phyloP scores from a whole-genome alignment of 2,113 vertebrate species.

The Ictalurus furcatus region DNA sequence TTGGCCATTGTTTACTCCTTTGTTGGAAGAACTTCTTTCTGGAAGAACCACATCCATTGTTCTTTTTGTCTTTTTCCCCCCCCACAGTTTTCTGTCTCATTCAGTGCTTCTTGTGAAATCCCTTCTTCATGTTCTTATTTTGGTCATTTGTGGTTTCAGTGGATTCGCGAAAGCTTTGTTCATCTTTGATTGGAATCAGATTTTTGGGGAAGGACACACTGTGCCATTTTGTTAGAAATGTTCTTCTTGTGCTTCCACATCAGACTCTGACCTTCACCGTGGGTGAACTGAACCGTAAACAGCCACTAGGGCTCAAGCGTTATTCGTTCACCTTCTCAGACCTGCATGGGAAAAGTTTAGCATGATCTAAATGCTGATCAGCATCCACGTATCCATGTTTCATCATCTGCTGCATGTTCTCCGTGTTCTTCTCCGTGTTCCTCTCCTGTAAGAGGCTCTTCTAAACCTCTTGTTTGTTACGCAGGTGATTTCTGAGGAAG shows the following conservation, averaged over 20 bases:
- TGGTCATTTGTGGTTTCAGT: conserved; percentile 6
- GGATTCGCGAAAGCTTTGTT: background rate
- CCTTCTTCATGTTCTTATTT: conserved; percentile 16
- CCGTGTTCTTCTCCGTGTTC: conserved; percentile 12
- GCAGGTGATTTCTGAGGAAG: conserved; percentile 84
- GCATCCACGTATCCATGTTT: conserved; percentile 3
- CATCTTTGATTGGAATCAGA: background rate
- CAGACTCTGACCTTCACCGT: background rate
- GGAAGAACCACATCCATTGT: background rate
- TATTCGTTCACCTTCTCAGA: background rate
- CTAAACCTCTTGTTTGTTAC: conserved; percentile 73
- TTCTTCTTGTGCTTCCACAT: background rate
- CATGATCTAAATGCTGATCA: background rate
- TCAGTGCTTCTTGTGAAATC: conserved; percentile 13
- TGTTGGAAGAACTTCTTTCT: background rate
- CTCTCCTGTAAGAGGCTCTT: conserved; percentile 34
- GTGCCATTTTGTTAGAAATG: background rate
- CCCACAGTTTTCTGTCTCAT: background rate
- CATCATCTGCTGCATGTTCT: conserved; percentile 35
- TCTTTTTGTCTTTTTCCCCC: background rate
- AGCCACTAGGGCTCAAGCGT: background rate
- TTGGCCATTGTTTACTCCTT: background rate
- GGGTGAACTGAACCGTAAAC: background rate
- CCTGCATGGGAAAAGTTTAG: background rate
- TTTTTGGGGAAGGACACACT: background rate